Percentiles rank a stretch among this genome's conserved stretches.
phyloP scores from a whole-genome alignment of 2,797 vertebrate genomes.

The Microtus californicus region DNA sequence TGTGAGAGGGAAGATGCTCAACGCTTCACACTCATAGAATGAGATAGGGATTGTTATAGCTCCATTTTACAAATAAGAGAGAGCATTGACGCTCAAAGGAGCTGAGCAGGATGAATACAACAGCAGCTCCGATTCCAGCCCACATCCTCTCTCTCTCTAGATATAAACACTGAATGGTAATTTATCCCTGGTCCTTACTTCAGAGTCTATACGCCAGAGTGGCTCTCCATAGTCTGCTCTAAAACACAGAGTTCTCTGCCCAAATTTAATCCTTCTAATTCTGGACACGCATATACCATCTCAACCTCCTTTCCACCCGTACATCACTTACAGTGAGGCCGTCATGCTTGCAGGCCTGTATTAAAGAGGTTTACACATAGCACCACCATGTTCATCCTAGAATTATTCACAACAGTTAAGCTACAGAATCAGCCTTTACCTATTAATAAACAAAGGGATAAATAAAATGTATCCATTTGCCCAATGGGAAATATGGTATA shows the following conservation, averaged over 20 bases:
- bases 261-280: not conserved
- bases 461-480: not conserved
- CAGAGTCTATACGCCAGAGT: not conserved
- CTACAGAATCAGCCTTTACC: not conserved
- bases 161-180: not conserved
- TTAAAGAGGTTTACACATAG: not conserved
- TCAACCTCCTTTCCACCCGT: not conserved
- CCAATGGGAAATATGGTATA: not conserved
- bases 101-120: not conserved
- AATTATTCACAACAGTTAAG: not conserved
- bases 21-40: not conserved
- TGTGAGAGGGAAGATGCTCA: not conserved
- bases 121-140: not conserved
- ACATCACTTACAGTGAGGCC: not conserved
- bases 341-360: not conserved
- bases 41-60: not conserved
- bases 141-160: not conserved
- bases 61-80: conserved; percentile 20
- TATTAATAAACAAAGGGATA: not conserved
- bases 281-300: not conserved
- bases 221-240: not conserved
- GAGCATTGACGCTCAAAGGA: not conserved
- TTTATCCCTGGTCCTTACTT: not conserved
- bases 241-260: not conserved
- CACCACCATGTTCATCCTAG: too few relatives aligned